phyloP scores from a whole-genome alignment of 2,888 invertebrate genomes.

The Plutella xylostella region DNA sequence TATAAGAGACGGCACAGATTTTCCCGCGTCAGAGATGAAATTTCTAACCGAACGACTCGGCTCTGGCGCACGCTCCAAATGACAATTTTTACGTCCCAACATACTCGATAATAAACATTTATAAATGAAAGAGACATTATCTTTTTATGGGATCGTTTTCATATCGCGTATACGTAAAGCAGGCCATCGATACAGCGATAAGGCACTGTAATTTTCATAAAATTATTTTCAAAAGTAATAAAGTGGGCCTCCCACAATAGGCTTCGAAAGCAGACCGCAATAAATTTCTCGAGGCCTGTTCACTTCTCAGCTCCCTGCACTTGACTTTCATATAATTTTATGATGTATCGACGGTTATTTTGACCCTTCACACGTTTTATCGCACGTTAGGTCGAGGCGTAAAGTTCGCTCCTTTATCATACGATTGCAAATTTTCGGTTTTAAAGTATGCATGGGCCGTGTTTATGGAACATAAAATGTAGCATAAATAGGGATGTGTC shows the following conservation, averaged over 20 bases:
- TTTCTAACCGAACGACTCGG: slow-evolving; percentile 48
- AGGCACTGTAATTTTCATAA: slow-evolving; percentile 41
- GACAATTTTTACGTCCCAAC: slow-evolving; percentile 30
- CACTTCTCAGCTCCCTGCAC: slow-evolving; percentile 61
- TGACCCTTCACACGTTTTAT: slow-evolving; percentile 66
- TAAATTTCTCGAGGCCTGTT: slow-evolving; percentile 54
- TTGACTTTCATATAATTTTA: slow-evolving; percentile 70
- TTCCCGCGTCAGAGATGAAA: slow-evolving; percentile 35
- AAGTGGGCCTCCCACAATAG: slow-evolving; percentile 52
- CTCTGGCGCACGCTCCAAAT: slow-evolving; percentile 29
- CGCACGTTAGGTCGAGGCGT: slow-evolving; percentile 33
- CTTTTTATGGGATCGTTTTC: neutral
- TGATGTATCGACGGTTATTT: slow-evolving; percentile 61
- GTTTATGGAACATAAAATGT: slow-evolving; percentile 35
- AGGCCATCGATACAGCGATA: slow-evolving; percentile 27
- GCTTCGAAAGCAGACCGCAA: slow-evolving; percentile 63
- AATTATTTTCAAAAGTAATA: slow-evolving; percentile 50
- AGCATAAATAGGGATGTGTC: slow-evolving; percentile 28
- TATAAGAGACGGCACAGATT: slow-evolving; percentile 43
- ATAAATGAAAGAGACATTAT: neutral
- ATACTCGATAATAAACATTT: slow-evolving; percentile 16
- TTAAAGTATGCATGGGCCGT: slow-evolving; percentile 39
- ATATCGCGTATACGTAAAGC: neutral
- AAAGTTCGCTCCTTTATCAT: slow-evolving; percentile 17
- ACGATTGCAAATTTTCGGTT: slow-evolving; percentile 38